Base-by-base conservation (phyloP, 1,140 invertebrate species). In the Drosophila nasuta region DNA sequence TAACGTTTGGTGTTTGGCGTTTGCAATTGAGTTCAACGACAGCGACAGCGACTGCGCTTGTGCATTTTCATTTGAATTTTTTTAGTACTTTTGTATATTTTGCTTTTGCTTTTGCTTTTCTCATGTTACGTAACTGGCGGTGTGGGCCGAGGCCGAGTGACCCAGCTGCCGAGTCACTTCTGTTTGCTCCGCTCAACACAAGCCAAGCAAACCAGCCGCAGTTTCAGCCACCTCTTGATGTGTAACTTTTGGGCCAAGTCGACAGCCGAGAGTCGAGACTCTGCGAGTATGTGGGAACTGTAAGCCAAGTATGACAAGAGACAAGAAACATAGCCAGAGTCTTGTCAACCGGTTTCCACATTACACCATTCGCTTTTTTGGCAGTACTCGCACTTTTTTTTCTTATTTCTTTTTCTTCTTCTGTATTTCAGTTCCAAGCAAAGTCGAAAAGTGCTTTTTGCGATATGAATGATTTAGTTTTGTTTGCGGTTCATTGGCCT, bases 401-500 rank as follows among this genome's bases (percentile, higher is more conserved):
- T 28, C 8, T 45, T 15, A 1, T 28, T 17, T 4, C 10, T 49
- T 11, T 52, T 41, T 64, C 17, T 41, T 41, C 17, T 41, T 20
- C 48, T 25, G 35, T n/a, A 11, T 25, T 38, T 63, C n/a, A 20
- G 10, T 13, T 17, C 20, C 15, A 54, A 56, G 28, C 49, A 70
- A 38, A 10, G 48, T 5, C 43, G 6, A 35, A 43, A 52, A 17
- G 28, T 17, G 28, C 20, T 8, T 25, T 38, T 13, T 25, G 6
- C 64, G 76, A 83, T 79, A 87, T 83, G 83, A 87, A 80, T 87
- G 74, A 88, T 88, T 82, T 83, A 75, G 85, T 78, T 89, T 66
- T 38, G 35, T 25, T 72, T 88, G 70, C 85, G 67, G 85, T 87
- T 87, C 85, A 83, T 83, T 87, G 83, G 67, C 80, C 83, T 68